Conservation (phyloP, 2,888 invertebrate species). For the Metellina segmentata region DNA sequence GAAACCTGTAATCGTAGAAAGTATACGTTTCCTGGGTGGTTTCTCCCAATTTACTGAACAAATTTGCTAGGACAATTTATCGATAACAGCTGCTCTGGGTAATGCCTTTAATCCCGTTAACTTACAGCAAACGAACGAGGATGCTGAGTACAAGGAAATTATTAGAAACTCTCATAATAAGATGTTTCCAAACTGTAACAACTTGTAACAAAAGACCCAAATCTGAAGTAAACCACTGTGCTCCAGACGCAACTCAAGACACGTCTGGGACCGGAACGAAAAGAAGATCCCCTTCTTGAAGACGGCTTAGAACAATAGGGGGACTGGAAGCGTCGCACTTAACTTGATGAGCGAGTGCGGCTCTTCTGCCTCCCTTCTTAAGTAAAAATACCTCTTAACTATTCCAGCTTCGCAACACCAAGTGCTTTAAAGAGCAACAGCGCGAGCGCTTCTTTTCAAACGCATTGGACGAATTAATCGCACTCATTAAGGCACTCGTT, state of each 20-base stretch:
- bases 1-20: no score
- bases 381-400: slow-evolving; percentile 46
- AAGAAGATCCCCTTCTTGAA: neutral
- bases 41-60: no score
- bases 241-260: neutral
- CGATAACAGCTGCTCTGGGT: no score
- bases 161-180: no score
- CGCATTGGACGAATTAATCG: slow-evolving; percentile 70
- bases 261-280: neutral
- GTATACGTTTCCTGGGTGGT: no score
- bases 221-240: neutral
- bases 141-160: no score
- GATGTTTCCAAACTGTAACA: neutral
- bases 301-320: slow-evolving; percentile 54
- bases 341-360: slow-evolving; percentile 57
- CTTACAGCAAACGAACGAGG: no score
- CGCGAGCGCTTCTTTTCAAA: slow-evolving; percentile 58
- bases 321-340: slow-evolving; percentile 40
- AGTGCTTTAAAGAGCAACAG: slow-evolving; percentile 50
- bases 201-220: neutral
- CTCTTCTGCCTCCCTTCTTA: slow-evolving; percentile 16
- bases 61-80: no score
- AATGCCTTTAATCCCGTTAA: no score
- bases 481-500: slow-evolving; percentile 72
- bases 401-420: slow-evolving; percentile 28